Conservation (phyloP, 37 sponge, comb jelly and placozoan genomes). For the Ianthella basta region DNA sequence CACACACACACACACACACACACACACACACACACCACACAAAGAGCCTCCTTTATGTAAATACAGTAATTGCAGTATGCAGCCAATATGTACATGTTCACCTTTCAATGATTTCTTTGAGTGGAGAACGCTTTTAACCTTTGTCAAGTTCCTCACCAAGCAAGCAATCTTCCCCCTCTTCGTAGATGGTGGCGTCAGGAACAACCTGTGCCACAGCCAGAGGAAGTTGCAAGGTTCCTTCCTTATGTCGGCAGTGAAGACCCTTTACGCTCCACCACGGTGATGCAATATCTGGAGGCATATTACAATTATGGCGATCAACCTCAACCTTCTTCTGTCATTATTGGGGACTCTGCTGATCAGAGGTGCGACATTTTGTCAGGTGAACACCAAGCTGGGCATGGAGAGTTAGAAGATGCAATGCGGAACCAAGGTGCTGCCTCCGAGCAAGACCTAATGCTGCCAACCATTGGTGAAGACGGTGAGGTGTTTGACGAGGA, state of each 20-base stretch:
- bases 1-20: too few species aligned
- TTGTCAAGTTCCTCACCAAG: too few species aligned
- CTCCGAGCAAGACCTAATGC: not conserved
- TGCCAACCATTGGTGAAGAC: not conserved
- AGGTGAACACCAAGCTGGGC: too few species aligned
- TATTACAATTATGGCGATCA: constrained; percentile 53
- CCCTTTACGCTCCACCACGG: constrained; percentile 67
- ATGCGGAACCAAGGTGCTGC: not conserved
- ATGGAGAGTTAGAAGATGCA: too few species aligned
- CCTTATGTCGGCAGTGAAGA: constrained; percentile 70
- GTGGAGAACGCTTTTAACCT: too few species aligned
- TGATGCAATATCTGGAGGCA: constrained; percentile 81
- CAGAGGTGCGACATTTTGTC: not conserved
- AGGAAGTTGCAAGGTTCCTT: constrained; percentile 70
- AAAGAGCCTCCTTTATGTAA: too few species aligned
- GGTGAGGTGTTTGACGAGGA: not conserved
- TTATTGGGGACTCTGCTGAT: not conserved
- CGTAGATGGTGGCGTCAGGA: constrained; percentile 71
- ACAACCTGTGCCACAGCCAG: constrained; percentile 55
- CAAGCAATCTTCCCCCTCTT: not conserved
- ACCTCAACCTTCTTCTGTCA: too few species aligned
- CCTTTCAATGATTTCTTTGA: too few species aligned
- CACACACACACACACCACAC: too few species aligned
- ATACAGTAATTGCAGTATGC: too few species aligned
- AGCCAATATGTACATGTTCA: too few species aligned